A percentile compares a stretch with the other conserved stretches of the same genome.
Evolutionary conservation across 2,888 invertebrate genomes (phyloP).

Genomic region (Tyria jacobaeae): DNA sequence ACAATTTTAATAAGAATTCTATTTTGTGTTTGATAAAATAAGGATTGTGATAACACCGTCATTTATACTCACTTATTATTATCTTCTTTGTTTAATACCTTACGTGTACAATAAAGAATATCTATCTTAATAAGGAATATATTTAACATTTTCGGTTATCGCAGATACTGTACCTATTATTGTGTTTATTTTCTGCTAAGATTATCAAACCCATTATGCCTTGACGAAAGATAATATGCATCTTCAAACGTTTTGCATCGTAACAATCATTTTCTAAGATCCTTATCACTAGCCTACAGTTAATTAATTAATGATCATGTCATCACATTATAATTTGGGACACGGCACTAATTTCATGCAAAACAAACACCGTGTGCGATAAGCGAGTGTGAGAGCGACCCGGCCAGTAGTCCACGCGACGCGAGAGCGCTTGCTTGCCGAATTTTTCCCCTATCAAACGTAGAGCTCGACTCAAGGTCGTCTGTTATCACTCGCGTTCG

Average conservation of each 20-base stretch:
- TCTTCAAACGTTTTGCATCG: background rate
- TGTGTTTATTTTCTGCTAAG: conserved; percentile 4
- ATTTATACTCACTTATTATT: no score
- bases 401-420: conserved; percentile 32
- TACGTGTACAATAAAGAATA: no score
- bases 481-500: conserved; percentile 73
- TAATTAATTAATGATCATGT: conserved; percentile 72
- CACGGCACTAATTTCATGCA: conserved; percentile 77
- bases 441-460: conserved; percentile 82
- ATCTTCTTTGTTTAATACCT: no score
- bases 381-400: conserved; percentile 64
- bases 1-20: conserved; percentile 24
- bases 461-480: conserved; percentile 79
- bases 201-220: background rate
- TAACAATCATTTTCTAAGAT: conserved; percentile 28
- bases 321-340: conserved; percentile 65
- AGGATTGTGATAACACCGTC: conserved; percentile 8
- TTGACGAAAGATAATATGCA: conserved; percentile 1
- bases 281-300: conserved; percentile 57
- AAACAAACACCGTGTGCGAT: conserved; percentile 77
- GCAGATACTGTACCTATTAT: conserved; percentile 23
- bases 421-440: conserved; percentile 64
- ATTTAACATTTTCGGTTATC: conserved; percentile 26
- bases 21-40: conserved; percentile 2
- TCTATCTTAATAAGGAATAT: background rate